Percentiles rank a stretch among this genome's conserved stretches.
Conservation (phyloP, 1,140 invertebrate species). For the Argopecten irradians region DNA sequence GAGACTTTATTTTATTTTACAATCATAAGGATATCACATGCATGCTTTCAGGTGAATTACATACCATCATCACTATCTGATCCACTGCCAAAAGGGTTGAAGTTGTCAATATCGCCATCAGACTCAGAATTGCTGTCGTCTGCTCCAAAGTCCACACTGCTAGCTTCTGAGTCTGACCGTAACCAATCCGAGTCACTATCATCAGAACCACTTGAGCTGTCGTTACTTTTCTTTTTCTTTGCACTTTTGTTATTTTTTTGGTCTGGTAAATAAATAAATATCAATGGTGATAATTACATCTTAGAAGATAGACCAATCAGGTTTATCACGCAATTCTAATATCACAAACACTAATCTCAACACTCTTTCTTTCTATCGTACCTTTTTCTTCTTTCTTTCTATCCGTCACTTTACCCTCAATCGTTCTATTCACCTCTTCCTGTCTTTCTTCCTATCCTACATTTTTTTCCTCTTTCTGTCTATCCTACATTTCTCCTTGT, state of each 20-base stretch:
- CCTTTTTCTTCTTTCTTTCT: too few species aligned
- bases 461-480: too few species aligned
- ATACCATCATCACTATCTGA: slow-evolving; percentile 88
- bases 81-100: slow-evolving; percentile 89
- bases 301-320: too few species aligned
- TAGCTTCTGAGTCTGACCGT: slow-evolving; percentile 55
- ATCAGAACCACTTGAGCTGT: slow-evolving; percentile 67
- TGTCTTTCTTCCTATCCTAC: too few species aligned
- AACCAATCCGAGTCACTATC: slow-evolving; percentile 62
- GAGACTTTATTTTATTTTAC: too few species aligned
- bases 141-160: slow-evolving; percentile 60
- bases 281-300: background rate
- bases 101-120: slow-evolving; percentile 79
- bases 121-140: slow-evolving; percentile 51
- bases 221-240: slow-evolving; percentile 79
- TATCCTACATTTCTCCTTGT: too few species aligned
- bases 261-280: background rate
- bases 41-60: too few species aligned
- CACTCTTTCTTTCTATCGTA: too few species aligned
- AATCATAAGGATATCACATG: background rate
- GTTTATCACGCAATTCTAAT: too few species aligned
- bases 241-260: slow-evolving; percentile 57
- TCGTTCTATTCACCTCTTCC: too few species aligned
- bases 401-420: too few species aligned
- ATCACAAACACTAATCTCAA: too few species aligned